phyloP scores from a whole-genome alignment of 2,797 vertebrate species.

The Lacerta bilineata region DNA sequence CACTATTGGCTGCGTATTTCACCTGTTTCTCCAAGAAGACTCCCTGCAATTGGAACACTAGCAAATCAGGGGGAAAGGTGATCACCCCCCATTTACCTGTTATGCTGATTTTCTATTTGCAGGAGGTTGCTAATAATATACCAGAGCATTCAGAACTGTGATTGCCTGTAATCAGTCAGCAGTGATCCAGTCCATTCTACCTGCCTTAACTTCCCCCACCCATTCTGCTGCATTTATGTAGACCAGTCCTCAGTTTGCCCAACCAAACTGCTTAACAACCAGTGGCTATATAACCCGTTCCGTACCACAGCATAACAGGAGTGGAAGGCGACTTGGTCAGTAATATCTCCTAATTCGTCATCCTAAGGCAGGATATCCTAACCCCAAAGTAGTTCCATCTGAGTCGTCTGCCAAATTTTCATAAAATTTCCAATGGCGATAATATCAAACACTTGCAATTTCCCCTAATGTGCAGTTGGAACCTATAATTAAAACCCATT shows the following conservation, averaged over 20 bases:
- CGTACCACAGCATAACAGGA: background rate
- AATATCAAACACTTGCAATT: background rate
- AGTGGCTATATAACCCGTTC: constrained; percentile 30
- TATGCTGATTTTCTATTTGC: background rate
- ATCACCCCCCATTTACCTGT: background rate
- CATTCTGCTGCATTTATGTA: constrained; percentile 26
- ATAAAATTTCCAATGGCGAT: background rate
- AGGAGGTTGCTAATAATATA: background rate
- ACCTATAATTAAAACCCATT: background rate
- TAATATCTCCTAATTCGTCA: background rate
- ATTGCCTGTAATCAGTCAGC: background rate
- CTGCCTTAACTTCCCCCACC: background rate
- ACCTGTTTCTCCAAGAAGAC: background rate
- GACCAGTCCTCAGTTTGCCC: constrained; percentile 45
- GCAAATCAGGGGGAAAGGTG: background rate
- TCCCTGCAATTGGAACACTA: constrained; percentile 7
- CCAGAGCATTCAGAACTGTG: background rate
- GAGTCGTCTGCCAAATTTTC: background rate
- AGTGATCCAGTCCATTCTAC: background rate
- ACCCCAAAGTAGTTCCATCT: background rate
- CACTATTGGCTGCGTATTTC: background rate
- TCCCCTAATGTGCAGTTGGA: background rate
- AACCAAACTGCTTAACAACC: constrained; percentile 53
- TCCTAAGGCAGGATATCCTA: background rate
- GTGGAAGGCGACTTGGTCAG: background rate